Percentiles rank a stretch among this genome's conserved stretches.
phyloP scores from a whole-genome alignment of 92 coral and sea anemone genomes.

The Epizoanthus scotinus region DNA sequence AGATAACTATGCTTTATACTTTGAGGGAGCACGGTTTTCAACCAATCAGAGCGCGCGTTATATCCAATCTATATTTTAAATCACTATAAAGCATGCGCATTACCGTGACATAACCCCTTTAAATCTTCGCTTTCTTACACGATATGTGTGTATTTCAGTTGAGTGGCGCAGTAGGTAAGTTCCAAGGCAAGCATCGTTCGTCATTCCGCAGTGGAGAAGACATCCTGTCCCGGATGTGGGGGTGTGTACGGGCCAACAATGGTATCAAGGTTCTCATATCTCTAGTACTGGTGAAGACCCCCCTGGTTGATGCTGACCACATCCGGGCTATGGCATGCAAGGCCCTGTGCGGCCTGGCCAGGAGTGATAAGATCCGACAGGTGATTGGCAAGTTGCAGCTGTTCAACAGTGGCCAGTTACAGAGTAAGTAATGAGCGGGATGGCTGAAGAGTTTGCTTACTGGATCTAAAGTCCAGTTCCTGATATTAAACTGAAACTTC shows the following conservation, averaged over 20 bases:
- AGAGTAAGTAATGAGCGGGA: conserved; percentile 63
- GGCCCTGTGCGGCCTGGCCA: conserved; percentile 90
- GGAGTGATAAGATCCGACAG: conserved; percentile 91
- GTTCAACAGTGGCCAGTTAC: conserved; percentile 93
- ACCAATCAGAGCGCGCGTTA: no score
- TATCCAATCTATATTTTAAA: no score
- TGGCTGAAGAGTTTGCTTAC: no score
- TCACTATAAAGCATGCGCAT: no score
- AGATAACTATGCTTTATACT: no score
- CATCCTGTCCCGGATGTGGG: conserved; percentile 80
- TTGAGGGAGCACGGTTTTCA: no score
- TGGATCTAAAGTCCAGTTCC: no score
- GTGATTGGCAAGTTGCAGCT: conserved; percentile 92
- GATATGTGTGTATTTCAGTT: conserved; percentile 7
- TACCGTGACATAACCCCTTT: no score
- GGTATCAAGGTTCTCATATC: conserved; percentile 90
- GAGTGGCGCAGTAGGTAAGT: conserved; percentile 46
- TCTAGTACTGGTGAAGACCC: conserved; percentile 88
- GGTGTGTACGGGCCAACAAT: conserved; percentile 85
- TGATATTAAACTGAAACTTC: no score
- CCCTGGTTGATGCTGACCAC: conserved; percentile 87
- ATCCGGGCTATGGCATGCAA: conserved; percentile 96
- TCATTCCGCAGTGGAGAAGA: conserved; percentile 48
- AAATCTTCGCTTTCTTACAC: no score
- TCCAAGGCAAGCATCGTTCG: conserved; percentile 49